These are phyloP conservation scores for Saguinus imperator DNA, from an alignment of 2,113 vertebrate genomes.

Conservation along the genomic window DNA sequence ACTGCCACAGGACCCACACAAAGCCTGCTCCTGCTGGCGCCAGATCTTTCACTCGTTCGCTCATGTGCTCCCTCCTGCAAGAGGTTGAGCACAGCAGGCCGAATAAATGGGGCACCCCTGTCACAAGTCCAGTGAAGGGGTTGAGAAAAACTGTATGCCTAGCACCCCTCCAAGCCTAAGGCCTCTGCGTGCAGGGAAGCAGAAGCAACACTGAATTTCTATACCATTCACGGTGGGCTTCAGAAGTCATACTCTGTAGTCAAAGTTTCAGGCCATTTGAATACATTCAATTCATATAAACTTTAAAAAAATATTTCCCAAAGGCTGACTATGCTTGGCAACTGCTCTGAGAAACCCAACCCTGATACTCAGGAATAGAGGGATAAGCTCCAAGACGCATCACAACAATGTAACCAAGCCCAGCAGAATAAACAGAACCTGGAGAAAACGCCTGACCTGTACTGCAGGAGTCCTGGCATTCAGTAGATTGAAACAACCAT, in stretches of 20 bases:
- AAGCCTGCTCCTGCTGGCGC: no score
- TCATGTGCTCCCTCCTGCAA: no score
- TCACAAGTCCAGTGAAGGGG: no score
- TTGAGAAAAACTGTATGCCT: no score
- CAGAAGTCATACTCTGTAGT: not conserved
- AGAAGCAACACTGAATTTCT: not conserved
- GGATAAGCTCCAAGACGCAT: fast-evolving
- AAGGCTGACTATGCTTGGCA: fast-evolving
- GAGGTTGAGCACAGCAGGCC: no score
- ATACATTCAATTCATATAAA: not conserved
- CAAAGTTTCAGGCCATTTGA: not conserved
- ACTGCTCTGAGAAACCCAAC: fast-evolving
- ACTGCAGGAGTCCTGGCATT: fast-evolving
- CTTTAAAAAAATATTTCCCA: not conserved
- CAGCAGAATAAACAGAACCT: not conserved
- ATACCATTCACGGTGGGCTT: not conserved
- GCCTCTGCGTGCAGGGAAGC: fast-evolving
- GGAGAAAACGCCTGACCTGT: fast-evolving
- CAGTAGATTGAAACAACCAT: not conserved
- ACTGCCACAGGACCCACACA: no score
- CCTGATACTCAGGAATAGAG: fast-evolving
- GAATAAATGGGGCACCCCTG: no score
- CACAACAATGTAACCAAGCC: fast-evolving
- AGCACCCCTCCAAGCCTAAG: no score
- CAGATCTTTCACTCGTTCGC: no score